These are phyloP conservation scores for Picathartes gymnocephalus DNA, from an alignment of 2,113 vertebrate species.

Conservation along the genomic window DNA sequence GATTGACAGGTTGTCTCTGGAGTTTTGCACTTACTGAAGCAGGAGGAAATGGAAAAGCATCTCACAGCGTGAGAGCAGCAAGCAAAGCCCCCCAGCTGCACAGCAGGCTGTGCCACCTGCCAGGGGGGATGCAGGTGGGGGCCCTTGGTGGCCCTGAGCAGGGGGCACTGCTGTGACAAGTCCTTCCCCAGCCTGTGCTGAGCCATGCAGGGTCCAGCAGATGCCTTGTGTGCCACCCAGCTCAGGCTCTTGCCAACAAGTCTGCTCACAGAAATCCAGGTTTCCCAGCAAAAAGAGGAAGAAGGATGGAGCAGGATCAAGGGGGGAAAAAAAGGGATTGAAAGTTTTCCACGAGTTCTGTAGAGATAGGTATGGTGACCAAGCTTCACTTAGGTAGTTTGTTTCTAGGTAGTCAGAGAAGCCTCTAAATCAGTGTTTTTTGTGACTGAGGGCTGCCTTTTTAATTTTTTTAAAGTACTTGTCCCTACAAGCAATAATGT, in stretches of 20 bases:
- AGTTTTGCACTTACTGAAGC: conserved; percentile 43
- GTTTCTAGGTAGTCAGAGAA: neutral
- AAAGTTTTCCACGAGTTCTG: neutral
- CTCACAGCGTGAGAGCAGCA: neutral
- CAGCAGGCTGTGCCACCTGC: neutral
- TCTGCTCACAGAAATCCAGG: neutral
- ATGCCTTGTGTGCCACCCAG: neutral
- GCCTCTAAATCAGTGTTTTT: neutral
- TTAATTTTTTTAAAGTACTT: neutral
- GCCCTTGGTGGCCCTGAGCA: neutral
- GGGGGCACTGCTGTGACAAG: neutral
- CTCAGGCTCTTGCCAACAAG: neutral
- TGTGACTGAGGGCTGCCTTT: neutral
- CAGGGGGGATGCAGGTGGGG: neutral
- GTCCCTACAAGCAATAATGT: neutral
- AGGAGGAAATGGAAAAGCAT: conserved; percentile 39
- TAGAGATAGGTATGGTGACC: neutral
- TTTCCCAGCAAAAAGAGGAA: neutral
- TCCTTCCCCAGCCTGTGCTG: neutral
- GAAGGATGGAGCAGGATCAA: neutral
- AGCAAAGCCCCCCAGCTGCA: neutral
- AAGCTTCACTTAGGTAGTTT: neutral
- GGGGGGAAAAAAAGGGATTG: fast-evolving
- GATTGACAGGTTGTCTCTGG: conserved; percentile 58
- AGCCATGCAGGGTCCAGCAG: neutral